Conservation (phyloP, 2,888 invertebrate species). For the Lepidochrysops patricia region DNA sequence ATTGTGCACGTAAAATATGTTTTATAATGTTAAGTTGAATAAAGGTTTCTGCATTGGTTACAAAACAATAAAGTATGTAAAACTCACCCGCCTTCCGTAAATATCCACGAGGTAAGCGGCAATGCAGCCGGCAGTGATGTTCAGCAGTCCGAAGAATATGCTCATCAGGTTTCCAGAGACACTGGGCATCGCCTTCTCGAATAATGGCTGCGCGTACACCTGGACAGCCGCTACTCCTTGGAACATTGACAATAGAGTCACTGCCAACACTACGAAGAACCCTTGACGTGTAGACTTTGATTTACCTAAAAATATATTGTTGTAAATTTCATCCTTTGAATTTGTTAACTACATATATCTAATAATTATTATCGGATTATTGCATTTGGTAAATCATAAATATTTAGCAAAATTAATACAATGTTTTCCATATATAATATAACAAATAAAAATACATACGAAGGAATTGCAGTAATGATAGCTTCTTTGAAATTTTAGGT, state of each 20-base stretch:
- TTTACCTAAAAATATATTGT: slow-evolving; percentile 34
- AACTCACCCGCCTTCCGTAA: slow-evolving; percentile 17
- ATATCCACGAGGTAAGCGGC: slow-evolving; percentile 18
- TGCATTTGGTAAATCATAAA: too few species aligned
- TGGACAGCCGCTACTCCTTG: slow-evolving; percentile 28
- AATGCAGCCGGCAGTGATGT: slow-evolving; percentile 9
- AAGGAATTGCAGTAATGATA: background rate
- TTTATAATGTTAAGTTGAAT: too few species aligned
- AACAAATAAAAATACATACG: background rate
- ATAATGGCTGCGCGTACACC: slow-evolving; percentile 50
- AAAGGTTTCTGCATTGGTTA: too few species aligned
- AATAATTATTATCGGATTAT: too few species aligned
- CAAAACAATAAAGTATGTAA: too few species aligned
- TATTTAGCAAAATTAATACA: too few species aligned
- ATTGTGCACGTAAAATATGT: too few species aligned
- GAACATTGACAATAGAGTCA: background rate
- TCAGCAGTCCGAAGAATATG: slow-evolving; percentile 14
- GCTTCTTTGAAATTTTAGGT: background rate
- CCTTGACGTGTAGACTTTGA: slow-evolving; percentile 30
- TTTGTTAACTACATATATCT: too few species aligned
- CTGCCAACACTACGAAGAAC: background rate
- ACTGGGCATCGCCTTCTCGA: slow-evolving; percentile 29
- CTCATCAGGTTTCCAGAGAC: slow-evolving; percentile 20
- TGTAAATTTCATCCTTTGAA: background rate
- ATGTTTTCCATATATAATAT: too few species aligned